phyloP scores from a whole-genome alignment of 2,888 invertebrate genomes.

The Eilema sororculum region DNA sequence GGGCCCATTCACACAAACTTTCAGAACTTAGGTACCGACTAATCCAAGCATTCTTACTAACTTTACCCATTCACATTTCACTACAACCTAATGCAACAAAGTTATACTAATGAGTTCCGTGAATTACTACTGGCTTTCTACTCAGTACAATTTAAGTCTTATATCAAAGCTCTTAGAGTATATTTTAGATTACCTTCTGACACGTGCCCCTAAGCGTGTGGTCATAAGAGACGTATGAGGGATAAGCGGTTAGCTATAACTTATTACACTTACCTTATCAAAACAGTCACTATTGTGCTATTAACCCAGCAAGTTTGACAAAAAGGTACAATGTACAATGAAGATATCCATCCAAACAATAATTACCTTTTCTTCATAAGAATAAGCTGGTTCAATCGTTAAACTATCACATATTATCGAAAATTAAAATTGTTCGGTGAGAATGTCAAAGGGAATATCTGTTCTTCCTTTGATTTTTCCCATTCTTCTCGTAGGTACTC shows the following conservation, averaged over 20 bases:
- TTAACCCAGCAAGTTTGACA: no score
- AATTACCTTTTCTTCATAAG: no score
- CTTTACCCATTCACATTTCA: conserved; percentile 40
- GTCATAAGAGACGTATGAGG: not conserved
- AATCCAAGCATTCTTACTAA: conserved; percentile 46
- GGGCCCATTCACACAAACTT: conserved; percentile 38
- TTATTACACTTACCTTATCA: not conserved
- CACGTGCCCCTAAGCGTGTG: not conserved
- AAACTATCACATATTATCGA: no score
- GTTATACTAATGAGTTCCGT: conserved; percentile 41
- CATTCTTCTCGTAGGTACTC: no score
- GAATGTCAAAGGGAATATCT: no score
- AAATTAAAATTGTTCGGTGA: no score
- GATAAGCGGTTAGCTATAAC: not conserved
- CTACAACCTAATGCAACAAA: conserved; percentile 44
- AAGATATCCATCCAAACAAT: not conserved
- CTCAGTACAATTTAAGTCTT: not conserved
- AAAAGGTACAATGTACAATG: not conserved
- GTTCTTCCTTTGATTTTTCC: no score
- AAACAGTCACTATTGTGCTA: not conserved
- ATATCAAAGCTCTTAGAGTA: not conserved
- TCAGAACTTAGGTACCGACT: conserved; percentile 31
- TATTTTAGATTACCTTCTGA: not conserved
- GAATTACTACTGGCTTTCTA: conserved; percentile 9
- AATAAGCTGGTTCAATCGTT: no score